Evolutionary conservation across 2,797 vertebrate genomes (phyloP).

Genomic region (Helicolenus hilgendorfi): DNA sequence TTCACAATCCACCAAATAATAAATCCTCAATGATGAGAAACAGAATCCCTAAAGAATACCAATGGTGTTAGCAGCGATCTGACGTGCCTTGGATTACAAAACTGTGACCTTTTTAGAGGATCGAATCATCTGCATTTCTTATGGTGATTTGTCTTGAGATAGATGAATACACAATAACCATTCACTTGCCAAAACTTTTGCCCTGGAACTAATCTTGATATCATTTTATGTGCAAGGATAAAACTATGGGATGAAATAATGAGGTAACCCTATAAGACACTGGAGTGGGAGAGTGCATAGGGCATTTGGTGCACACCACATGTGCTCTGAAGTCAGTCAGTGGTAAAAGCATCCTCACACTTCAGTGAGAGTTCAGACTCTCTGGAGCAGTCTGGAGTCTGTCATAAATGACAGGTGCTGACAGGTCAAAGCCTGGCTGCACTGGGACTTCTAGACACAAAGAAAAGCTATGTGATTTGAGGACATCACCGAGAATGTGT

Average conservation of each 20-base stretch:
- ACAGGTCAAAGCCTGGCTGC: slow-evolving; percentile 26
- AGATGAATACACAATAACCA: neutral
- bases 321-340: slow-evolving; percentile 21
- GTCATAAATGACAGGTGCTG: slow-evolving; percentile 8
- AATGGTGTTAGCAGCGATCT: neutral
- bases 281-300: neutral
- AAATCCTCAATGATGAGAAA: neutral
- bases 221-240: neutral
- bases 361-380: slow-evolving; percentile 15
- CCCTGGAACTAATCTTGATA: neutral
- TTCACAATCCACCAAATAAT: neutral
- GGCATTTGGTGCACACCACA: slow-evolving; percentile 10
- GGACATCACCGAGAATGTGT: neutral
- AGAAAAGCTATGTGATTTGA: slow-evolving; percentile 6
- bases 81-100: neutral
- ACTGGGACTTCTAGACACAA: neutral
- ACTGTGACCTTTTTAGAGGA: neutral
- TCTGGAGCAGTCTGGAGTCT: slow-evolving; percentile 15
- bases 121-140: neutral
- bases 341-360: slow-evolving; percentile 23
- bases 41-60: neutral
- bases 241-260: neutral
- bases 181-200: neutral
- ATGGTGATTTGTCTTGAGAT: neutral
- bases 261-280: neutral